phyloP scores from a whole-genome alignment of 1,140 invertebrate species.

The Radopholus similis region DNA sequence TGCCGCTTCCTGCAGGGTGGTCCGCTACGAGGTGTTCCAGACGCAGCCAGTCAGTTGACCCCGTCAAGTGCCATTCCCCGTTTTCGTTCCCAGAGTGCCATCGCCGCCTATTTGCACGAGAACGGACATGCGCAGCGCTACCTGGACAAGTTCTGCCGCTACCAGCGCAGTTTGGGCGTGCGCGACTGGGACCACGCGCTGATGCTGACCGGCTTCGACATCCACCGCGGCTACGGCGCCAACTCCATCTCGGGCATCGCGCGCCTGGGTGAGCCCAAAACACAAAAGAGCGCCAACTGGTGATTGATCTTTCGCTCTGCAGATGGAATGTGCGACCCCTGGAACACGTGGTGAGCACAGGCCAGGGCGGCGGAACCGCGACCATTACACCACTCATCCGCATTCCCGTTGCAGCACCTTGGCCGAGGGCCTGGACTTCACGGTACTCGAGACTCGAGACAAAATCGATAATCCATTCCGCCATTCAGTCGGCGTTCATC shows the following conservation, averaged over 20 bases:
- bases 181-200: slow-evolving; percentile 60
- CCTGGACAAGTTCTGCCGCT: slow-evolving; percentile 55
- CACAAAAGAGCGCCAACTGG: neutral
- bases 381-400: neutral
- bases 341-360: slow-evolving; percentile 43
- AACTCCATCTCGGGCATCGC: slow-evolving; percentile 60
- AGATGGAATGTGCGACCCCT: slow-evolving; percentile 60
- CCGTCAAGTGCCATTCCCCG: neutral
- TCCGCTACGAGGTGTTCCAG: slow-evolving; percentile 57
- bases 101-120: slow-evolving; percentile 53
- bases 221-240: slow-evolving; percentile 56
- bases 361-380: neutral
- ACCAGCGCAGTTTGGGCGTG: slow-evolving; percentile 50
- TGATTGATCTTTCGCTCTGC: neutral
- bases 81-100: slow-evolving; percentile 36
- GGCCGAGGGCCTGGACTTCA: slow-evolving; percentile 59
- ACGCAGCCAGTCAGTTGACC: slow-evolving; percentile 40
- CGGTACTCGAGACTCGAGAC: too few species aligned
- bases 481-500: slow-evolving; percentile 58
- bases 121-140: slow-evolving; percentile 58
- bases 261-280: slow-evolving; percentile 31
- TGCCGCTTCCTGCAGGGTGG: slow-evolving; percentile 31
- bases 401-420: slow-evolving; percentile 36
- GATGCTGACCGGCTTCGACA: slow-evolving; percentile 57
- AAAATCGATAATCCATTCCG: too few species aligned